Conservation (phyloP, 2,888 invertebrate species). For the Callosobruchus maculatus region DNA sequence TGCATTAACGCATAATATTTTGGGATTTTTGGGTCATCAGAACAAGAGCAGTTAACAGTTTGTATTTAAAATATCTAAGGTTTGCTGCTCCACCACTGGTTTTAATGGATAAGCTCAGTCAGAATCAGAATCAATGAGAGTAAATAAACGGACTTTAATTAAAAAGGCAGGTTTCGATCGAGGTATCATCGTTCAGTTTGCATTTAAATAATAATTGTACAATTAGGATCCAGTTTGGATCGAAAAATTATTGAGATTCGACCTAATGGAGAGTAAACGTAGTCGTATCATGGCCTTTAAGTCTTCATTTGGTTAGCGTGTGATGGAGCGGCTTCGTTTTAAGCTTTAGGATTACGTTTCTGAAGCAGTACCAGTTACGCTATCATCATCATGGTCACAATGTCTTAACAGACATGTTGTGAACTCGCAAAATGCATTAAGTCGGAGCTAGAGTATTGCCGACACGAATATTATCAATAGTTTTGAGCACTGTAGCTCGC, state of each 20-base stretch:
- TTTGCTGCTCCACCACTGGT: neutral
- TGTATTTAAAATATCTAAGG: no score
- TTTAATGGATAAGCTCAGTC: neutral
- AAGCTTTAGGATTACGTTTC: neutral
- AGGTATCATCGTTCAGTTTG: neutral
- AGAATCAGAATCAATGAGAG: neutral
- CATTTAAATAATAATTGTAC: neutral
- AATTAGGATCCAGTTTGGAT: neutral
- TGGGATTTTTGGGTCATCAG: no score
- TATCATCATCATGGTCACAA: no score
- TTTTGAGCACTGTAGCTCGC: no score
- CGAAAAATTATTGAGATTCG: neutral
- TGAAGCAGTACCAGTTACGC: no score
- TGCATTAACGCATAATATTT: no score
- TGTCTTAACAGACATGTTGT: no score
- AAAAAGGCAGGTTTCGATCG: neutral
- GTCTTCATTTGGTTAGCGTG: neutral
- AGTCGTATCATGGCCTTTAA: neutral
- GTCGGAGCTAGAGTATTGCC: no score
- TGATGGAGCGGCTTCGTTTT: neutral
- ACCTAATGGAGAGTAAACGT: neutral
- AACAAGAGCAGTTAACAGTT: no score
- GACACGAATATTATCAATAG: no score
- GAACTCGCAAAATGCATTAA: no score
- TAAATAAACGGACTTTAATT: neutral